Conservation (phyloP, 2,797 vertebrate genomes). For the Bufotes viridis region DNA sequence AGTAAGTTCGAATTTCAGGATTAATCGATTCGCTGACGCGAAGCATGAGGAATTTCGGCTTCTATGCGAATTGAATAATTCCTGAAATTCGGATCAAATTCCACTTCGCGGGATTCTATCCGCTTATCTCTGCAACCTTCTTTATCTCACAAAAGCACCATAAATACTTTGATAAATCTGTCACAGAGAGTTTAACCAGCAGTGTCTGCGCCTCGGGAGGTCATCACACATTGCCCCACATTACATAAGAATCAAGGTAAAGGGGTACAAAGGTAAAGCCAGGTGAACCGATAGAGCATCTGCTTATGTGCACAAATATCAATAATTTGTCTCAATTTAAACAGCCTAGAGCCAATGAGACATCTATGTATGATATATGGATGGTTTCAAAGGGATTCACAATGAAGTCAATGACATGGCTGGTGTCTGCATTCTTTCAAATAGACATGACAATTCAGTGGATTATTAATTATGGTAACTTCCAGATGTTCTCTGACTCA, state of each 20-base stretch:
- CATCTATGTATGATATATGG: background rate
- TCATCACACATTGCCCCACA: no score
- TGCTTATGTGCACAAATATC: background rate
- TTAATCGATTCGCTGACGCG: no score
- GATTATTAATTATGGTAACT: background rate
- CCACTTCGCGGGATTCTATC: no score
- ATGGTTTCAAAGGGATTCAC: background rate
- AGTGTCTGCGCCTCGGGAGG: no score
- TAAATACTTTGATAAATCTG: no score
- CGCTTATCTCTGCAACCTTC: no score
- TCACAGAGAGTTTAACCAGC: no score
- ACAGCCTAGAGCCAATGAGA: constrained; percentile 14
- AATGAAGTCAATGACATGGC: background rate
- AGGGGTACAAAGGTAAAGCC: background rate
- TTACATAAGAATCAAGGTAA: background rate
- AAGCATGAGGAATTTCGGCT: no score
- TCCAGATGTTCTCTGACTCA: background rate
- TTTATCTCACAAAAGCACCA: no score
- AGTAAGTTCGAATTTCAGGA: no score
- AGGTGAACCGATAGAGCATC: background rate
- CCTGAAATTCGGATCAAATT: no score
- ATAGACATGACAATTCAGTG: background rate
- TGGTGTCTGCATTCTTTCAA: background rate
- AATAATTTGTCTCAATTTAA: background rate
- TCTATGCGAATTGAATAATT: no score